A percentile compares a stretch with the other conserved stretches of the same genome.
Conservation (phyloP, 2,888 invertebrate genomes). For the Phalera bucephala region DNA sequence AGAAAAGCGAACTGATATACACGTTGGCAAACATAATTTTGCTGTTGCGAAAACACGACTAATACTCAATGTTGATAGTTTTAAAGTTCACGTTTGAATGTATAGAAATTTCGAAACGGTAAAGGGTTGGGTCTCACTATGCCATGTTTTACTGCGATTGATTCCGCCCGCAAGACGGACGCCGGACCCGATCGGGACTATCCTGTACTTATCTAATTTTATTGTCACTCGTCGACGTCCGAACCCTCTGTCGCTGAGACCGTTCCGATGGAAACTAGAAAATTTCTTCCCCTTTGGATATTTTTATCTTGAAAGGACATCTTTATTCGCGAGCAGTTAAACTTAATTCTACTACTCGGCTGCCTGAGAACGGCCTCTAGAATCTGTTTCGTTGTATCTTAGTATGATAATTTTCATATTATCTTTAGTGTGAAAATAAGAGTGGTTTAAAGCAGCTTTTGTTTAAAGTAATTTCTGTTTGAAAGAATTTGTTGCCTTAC, state of each 20-base stretch:
- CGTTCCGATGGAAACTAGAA: conserved; percentile 60
- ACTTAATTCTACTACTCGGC: conserved; percentile 68
- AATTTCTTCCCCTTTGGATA: conserved; percentile 62
- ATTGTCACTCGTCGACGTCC: conserved; percentile 73
- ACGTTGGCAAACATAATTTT: conserved; percentile 39
- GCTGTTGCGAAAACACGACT: conserved; percentile 10
- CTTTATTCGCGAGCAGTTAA: conserved; percentile 75
- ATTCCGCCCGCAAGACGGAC: conserved; percentile 74
- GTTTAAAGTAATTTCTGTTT: no score
- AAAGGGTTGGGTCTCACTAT: conserved; percentile 38
- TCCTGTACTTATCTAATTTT: conserved; percentile 82
- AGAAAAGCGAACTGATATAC: conserved; percentile 67
- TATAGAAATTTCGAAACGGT: conserved; percentile 15
- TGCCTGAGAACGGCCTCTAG: conserved; percentile 7
- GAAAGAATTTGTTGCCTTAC: no score
- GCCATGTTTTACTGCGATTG: conserved; percentile 80
- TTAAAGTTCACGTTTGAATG: conserved; percentile 43
- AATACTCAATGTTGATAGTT: conserved; percentile 13
- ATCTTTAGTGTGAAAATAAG: no score
- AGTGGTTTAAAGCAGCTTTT: no score
- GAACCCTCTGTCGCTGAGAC: conserved; percentile 60
- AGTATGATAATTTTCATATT: no score
- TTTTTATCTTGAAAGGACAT: conserved; percentile 72
- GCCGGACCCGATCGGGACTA: conserved; percentile 60
- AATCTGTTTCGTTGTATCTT: neutral